phyloP scores from a whole-genome alignment of 2,797 vertebrate species.

The Aulostomus chinensis region DNA sequence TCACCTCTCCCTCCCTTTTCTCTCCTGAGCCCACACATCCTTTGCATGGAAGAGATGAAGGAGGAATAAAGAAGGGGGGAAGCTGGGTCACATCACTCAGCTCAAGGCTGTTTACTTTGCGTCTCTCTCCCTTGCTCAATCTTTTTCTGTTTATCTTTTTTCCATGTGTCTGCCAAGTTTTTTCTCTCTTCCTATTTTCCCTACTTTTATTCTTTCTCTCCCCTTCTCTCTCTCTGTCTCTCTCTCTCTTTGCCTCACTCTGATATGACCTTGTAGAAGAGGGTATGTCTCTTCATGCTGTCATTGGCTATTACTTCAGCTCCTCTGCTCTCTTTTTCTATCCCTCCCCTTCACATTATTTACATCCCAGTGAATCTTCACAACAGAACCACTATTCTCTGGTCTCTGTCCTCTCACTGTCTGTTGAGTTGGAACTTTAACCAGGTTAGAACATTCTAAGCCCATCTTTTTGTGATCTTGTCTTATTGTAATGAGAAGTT shows the following conservation, averaged over 20 bases:
- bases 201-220: not conserved
- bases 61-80: slow-evolving; percentile 32
- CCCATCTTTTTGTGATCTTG: not conserved
- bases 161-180: not conserved
- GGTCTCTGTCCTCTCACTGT: not conserved
- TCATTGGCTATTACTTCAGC: slow-evolving; percentile 64
- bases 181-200: not conserved
- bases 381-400: slow-evolving; percentile 35
- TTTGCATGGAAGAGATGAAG: slow-evolving; percentile 35
- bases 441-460: slow-evolving; percentile 2
- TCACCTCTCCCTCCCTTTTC: slow-evolving; percentile 24
- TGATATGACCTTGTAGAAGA: slow-evolving; percentile 46
- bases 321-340: slow-evolving; percentile 44
- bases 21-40: slow-evolving; percentile 57
- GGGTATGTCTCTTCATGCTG: slow-evolving; percentile 54
- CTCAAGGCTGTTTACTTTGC: slow-evolving; percentile 52
- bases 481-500: not conserved
- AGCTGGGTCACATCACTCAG: slow-evolving; percentile 48
- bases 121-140: not conserved
- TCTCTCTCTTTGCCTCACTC: not conserved
- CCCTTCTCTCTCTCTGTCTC: not conserved
- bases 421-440: slow-evolving; percentile 1
- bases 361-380: slow-evolving; percentile 32
- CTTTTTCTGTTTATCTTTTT: slow-evolving; percentile 6
- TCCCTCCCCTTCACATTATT: slow-evolving; percentile 45